Conservation (phyloP, 37 sponge, comb jelly and placozoan genomes). For the Ianthella basta region DNA sequence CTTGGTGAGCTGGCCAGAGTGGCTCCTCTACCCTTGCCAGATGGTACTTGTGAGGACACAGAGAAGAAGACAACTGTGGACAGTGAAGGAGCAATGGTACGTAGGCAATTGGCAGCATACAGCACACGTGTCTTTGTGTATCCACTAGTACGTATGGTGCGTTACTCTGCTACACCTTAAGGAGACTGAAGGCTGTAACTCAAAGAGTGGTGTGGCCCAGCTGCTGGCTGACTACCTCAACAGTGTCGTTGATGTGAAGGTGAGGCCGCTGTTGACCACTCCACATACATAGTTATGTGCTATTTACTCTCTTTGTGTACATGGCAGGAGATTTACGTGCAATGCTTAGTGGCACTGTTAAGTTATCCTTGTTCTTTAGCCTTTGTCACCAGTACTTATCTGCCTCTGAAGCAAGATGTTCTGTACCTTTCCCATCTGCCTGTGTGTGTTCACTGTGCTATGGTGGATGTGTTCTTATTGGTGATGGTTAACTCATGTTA, state of each 20-base stretch:
- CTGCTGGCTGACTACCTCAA: slow-evolving; percentile 19
- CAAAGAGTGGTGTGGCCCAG: slow-evolving; percentile 23
- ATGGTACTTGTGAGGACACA: not conserved
- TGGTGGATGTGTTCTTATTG: too few species aligned
- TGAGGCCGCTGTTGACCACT: not conserved
- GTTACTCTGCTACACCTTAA: not conserved
- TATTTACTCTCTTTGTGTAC: not conserved
- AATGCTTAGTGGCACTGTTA: too few species aligned
- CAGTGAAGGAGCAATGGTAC: not conserved
- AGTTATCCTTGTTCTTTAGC: too few species aligned
- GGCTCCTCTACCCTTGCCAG: slow-evolving; percentile 57
- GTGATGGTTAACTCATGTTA: too few species aligned
- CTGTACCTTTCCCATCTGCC: too few species aligned
- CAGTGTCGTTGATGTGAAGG: slow-evolving; percentile 41
- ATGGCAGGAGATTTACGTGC: too few species aligned
- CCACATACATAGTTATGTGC: not conserved
- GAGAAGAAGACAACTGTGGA: not conserved
- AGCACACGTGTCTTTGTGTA: too few species aligned
- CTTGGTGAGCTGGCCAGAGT: slow-evolving; percentile 49
- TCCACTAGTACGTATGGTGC: too few species aligned
- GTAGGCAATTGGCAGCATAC: not conserved
- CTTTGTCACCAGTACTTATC: too few species aligned
- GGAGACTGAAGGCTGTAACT: not conserved
- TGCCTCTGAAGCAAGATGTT: too few species aligned
- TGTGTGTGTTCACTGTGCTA: too few species aligned